phyloP scores from a whole-genome alignment of 2,888 invertebrate species.

The Creontiades dilutus region DNA sequence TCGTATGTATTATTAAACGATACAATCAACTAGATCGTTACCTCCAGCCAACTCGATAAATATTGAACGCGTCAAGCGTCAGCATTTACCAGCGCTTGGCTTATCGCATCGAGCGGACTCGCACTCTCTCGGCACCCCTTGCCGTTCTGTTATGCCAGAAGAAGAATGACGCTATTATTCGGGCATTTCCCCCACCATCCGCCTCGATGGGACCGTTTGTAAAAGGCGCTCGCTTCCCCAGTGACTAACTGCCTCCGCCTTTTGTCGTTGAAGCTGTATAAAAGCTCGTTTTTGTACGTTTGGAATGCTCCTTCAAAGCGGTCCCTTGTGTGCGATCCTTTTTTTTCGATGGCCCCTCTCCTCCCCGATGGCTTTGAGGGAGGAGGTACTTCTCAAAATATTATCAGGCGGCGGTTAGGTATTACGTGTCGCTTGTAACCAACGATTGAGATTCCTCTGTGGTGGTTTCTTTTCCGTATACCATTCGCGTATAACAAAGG shows the following conservation, averaged over 20 bases:
- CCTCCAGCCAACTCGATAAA: no score
- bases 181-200: not conserved
- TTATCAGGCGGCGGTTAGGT: not conserved
- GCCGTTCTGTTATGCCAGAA: not conserved
- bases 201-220: not conserved
- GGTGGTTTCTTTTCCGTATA: no score
- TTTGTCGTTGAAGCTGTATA: not conserved
- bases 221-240: not conserved
- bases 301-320: not conserved
- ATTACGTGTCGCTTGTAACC: not conserved
- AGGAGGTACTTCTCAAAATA: not conserved
- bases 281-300: constrained; percentile 22
- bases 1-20: no score
- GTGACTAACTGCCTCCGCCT: constrained; percentile 21
- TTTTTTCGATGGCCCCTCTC: not conserved
- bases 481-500: no score
- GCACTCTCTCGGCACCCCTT: not conserved
- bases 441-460: not conserved
- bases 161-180: constrained; percentile 27
- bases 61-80: no score
- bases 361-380: not conserved
- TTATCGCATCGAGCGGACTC: not conserved
- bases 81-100: not conserved
- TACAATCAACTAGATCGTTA: no score
- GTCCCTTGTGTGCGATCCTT: not conserved